Base-by-base conservation (phyloP, 2,888 invertebrate genomes). In the Macaria notata region DNA sequence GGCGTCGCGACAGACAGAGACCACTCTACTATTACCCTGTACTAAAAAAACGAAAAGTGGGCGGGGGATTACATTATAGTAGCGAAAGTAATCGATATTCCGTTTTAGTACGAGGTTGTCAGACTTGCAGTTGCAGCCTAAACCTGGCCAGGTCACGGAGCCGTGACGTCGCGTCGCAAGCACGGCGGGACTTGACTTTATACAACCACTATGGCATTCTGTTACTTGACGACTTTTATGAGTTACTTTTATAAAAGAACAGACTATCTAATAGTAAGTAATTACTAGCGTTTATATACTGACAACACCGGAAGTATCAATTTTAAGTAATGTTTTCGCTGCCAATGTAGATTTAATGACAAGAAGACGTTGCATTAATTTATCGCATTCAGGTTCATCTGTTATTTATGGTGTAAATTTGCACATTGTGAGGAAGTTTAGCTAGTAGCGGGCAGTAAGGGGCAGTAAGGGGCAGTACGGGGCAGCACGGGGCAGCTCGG, bases 61-160 rank as follows among this genome's bases (percentile, higher is more conserved):
- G 92, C 92, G 92, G 92, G 86, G 92, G 92, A 91, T 92, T 92
- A 92, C 88, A 92, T 92, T 92, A 92, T 89, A 90, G 92, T 90
- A 92, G 92, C 91, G 92, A 92, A 92, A 92, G 92, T 92, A 92
- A 92, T 92, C 92, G 92, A 92, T 92, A 92, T 92, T 92, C 92
- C 83, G 91, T 88, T 91, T 89, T 88, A 90, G 91, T 91, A 88
- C 84, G 86, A 84, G 85, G 84, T 84, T 87, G 88, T 86, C 84
- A 85, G 87, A 86, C 84, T 84, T 88, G 88, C 88, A 89, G 70
- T 75, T 89, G 89, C 89, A 89, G 86, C 85, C 88, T 83, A 86
- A 86, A 86, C 84, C 86, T 79, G 59, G 49, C 78, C 76, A 84
- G 86, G 88, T 88, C 88, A 85, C 82, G 83, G 75, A 76, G 76